Evolutionary conservation across 2,888 invertebrate genomes (phyloP), one percentile per base, ranked within the genome.

Genomic region (Ichneumoninae sp.): DNA sequence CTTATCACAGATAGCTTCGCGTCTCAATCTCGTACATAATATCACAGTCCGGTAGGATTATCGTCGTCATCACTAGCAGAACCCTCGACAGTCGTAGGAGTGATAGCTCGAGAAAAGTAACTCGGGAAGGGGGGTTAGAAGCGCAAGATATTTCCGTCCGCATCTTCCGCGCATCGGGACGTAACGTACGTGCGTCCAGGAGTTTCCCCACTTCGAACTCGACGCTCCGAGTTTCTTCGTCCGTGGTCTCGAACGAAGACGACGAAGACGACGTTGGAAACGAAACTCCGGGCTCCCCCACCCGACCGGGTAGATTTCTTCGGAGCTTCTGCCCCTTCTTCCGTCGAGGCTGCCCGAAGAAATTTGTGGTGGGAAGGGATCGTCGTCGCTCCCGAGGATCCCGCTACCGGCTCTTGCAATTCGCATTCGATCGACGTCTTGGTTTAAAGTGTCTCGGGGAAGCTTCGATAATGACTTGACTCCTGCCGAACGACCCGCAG

Each of bases 391-490:
- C 88, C 88, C 91, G 92, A 91, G 93, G 88, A 89, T 87, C 93
- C 95, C 96, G 97, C 96, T 96, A 96, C 90, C 91, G 92, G 91
- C 96, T 96, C 96, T 96, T 96, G 96, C 96, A 96, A 97, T 96
- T 97, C 96, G 97, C 96, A 97, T 97, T 97, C 97, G 97, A 97
- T 97, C 97, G 97, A 97, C 97, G 97, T 97, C 97, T 97, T 97
- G 97, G 96, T 96, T 92, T 91, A 91, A 91, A 91, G 92, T 93
- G 92, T 93, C 92, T 93, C 93, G 92, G 95, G 93, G 92, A 94
- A 92, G 88, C 95, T 94, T 95, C 96, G 95, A 96, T 95, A 95
- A 96, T 96, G 96, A 96, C 96, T 96, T 96, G 95, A 96, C 95
- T 96, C 96, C 96, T 96, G 96, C 96, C 96, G 95, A 94, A 90